A percentile compares a stretch with the other conserved stretches of the same genome.
phyloP scores from a whole-genome alignment of 2,888 invertebrate species.

The Pterostichus niger region DNA sequence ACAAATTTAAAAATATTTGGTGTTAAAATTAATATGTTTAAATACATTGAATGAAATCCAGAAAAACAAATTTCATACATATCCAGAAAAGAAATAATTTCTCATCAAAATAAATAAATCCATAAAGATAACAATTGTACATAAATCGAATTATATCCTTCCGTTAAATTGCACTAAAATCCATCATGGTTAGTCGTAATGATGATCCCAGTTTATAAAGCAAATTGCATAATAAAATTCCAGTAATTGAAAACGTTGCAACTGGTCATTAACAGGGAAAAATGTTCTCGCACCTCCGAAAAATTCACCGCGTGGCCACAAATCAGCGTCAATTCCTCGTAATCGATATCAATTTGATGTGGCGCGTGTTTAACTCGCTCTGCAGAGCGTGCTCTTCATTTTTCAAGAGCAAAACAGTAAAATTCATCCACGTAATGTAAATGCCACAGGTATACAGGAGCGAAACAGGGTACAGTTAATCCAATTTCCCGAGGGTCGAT shows the following conservation, averaged over 20 bases:
- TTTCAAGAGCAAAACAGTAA: constrained; percentile 52
- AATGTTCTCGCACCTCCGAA: constrained; percentile 19
- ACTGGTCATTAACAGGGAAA: constrained; percentile 23
- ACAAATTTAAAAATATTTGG: too few species aligned
- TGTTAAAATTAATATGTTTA: too few species aligned
- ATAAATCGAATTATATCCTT: too few species aligned
- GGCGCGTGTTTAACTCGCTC: too few species aligned
- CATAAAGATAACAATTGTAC: too few species aligned
- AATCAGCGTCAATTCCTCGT: constrained; percentile 21
- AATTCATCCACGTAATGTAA: constrained; percentile 46
- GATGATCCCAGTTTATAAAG: neutral
- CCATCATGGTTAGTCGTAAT: neutral
- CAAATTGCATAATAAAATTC: constrained; percentile 46
- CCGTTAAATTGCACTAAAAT: neutral
- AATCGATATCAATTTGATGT: constrained; percentile 22
- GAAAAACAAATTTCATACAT: too few species aligned
- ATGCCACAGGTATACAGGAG: constrained; percentile 52
- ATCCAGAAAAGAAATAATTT: too few species aligned
- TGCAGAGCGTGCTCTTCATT: constrained; percentile 45
- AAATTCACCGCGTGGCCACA: constrained; percentile 28
- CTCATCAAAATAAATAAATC: too few species aligned
- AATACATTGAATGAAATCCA: too few species aligned
- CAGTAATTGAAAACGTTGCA: constrained; percentile 39
- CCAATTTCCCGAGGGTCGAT: constrained; percentile 45
- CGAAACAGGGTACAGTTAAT: constrained; percentile 22